phyloP scores from a whole-genome alignment of 2,113 vertebrate genomes.

The Rhinopomastus cyanomelas region DNA sequence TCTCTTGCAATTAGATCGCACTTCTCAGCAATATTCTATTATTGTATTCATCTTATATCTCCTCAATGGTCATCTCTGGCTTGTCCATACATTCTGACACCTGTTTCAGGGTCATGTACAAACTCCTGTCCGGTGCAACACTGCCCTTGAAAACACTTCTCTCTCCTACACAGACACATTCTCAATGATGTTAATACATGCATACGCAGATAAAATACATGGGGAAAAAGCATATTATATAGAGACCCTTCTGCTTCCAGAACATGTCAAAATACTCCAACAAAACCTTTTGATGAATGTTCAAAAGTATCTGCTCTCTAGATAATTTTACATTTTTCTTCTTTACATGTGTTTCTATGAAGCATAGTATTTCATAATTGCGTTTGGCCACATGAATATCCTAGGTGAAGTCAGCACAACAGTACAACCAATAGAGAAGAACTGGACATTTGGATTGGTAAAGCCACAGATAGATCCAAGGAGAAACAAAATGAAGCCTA shows the following conservation, averaged over 20 bases:
- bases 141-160: not conserved
- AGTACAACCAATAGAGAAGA: not conserved
- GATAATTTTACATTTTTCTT: not conserved
- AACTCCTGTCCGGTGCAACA: not conserved
- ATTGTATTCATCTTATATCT: not conserved
- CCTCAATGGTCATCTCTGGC: not conserved
- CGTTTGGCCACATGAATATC: accelerated
- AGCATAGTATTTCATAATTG: not conserved
- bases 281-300: not conserved
- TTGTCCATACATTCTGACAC: not conserved
- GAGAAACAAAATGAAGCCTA: not conserved
- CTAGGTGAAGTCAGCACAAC: not conserved
- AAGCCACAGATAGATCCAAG: not conserved
- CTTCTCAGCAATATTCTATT: not conserved
- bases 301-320: not conserved
- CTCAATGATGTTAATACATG: not conserved
- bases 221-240: not conserved
- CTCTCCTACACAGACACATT: not conserved
- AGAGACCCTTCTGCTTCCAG: not conserved
- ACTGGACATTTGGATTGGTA: not conserved
- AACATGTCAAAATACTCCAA: not conserved
- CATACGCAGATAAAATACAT: not conserved
- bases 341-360: not conserved
- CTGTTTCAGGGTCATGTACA: not conserved
- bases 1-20: not conserved